phyloP scores from a whole-genome alignment of 2,797 vertebrate species.

The Lagocephalus sceleratus region DNA sequence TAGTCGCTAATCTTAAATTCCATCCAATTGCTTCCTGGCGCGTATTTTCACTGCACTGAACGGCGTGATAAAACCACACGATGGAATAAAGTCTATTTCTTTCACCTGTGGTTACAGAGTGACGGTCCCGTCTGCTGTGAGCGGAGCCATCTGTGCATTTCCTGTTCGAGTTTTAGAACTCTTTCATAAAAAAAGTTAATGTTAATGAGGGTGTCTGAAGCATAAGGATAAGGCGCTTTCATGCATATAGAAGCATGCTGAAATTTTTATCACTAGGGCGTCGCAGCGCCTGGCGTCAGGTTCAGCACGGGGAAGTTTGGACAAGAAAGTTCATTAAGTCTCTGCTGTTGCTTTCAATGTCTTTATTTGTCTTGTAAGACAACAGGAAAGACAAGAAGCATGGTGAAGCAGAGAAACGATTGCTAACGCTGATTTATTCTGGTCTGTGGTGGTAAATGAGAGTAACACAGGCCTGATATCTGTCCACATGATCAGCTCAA shows the following conservation, averaged over 20 bases:
- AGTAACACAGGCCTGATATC: constrained; percentile 48
- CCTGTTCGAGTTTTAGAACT: constrained; percentile 15
- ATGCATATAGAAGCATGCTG: constrained; percentile 64
- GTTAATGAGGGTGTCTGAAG: constrained; percentile 27
- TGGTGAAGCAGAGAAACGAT: too few species aligned
- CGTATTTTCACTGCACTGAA: background rate
- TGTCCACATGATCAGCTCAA: constrained; percentile 59
- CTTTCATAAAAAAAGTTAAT: constrained; percentile 6
- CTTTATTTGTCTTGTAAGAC: constrained; percentile 21
- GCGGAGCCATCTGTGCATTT: constrained; percentile 14
- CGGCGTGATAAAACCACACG: constrained; percentile 9
- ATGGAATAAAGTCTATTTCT: constrained; percentile 28
- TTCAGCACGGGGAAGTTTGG: constrained; percentile 47
- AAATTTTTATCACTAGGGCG: constrained; percentile 62
- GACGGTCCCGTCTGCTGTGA: constrained; percentile 23
- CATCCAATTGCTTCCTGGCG: background rate
- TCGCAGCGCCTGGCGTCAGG: constrained; percentile 38
- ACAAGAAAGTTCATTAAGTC: constrained; percentile 44
- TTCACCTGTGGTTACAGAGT: constrained; percentile 25
- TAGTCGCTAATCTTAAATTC: too few species aligned
- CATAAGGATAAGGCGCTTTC: constrained; percentile 49
- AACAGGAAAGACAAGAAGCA: background rate
- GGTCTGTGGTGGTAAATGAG: constrained; percentile 22
- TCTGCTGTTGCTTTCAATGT: constrained; percentile 19
- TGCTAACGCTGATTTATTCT: too few species aligned